Percentiles rank a stretch among this genome's conserved stretches.
phyloP scores from a whole-genome alignment of 2,113 vertebrate species.

The Morone chrysops region DNA sequence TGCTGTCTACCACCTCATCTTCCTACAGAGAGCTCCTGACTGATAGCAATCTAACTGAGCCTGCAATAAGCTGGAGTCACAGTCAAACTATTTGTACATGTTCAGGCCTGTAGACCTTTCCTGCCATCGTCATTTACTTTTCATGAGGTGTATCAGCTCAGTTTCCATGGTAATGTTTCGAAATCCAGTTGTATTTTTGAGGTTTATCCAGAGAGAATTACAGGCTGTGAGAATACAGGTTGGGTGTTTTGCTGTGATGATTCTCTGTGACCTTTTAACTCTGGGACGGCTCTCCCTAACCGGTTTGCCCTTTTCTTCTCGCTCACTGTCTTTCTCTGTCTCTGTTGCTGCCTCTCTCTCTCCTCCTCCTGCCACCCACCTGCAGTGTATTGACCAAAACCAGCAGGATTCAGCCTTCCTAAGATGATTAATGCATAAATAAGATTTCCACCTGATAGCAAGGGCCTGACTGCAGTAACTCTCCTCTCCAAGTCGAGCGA shows the following conservation, averaged over 20 bases:
- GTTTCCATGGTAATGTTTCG: slow-evolving; percentile 48
- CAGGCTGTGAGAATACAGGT: slow-evolving; percentile 8
- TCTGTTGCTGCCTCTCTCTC: slow-evolving; percentile 11
- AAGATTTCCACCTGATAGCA: slow-evolving; percentile 53
- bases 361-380: slow-evolving; percentile 50
- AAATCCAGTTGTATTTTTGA: neutral
- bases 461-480: slow-evolving; percentile 23
- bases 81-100: neutral
- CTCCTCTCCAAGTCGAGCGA: slow-evolving; percentile 13
- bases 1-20: neutral
- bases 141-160: slow-evolving; percentile 1
- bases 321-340: slow-evolving; percentile 31
- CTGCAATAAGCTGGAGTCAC: neutral
- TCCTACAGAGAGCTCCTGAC: neutral
- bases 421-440: slow-evolving; percentile 70
- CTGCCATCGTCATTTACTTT: neutral
- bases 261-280: slow-evolving; percentile 66
- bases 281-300: slow-evolving; percentile 51
- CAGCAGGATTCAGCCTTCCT: slow-evolving; percentile 61
- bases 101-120: slow-evolving; percentile 11
- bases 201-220: slow-evolving; percentile 13
- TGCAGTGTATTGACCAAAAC: slow-evolving; percentile 65
- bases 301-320: slow-evolving; percentile 56
- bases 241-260: slow-evolving; percentile 45
- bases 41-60: neutral